Base-by-base conservation (phyloP, 1,140 invertebrate genomes). In the Antheraea pernyi region DNA sequence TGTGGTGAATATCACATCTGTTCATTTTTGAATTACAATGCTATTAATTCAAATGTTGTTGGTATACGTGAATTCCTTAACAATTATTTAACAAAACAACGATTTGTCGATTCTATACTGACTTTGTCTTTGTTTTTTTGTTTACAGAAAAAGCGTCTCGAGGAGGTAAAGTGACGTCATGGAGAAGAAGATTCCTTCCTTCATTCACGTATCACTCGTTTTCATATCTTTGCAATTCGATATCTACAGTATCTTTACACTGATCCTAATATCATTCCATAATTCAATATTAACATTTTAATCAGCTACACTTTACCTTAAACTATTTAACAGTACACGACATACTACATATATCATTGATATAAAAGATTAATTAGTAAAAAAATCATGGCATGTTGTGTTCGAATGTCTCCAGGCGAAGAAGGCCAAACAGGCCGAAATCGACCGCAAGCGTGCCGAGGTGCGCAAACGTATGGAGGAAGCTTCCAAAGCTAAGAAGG, bases 391-490 rank as follows among this genome's bases (percentile, higher is more conserved):
- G 0, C 39, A 42, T 30, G 39, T 79, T 73, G 65, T 76, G 72
- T 62, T 86, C 74, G 68, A 80, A 71, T 85, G 72, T 91, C 72
- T 88, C 71, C 83, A 97, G 96, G 96, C 96, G 95, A 97, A 97
- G 95, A 98, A 97, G 95, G 97, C 95, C 94, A 98, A 98, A 94
- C 97, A 98, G 94, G 95, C 96, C 89, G 97, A 98, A 91, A 98
- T 98, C 91, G 97, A 98, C 94, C 96, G 97, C 94, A 98, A 98
- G 94, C 97, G 97, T 93, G 97, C 97, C 86, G 97, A 99, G 93
- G 97, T 98, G 92, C 96, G 98, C 92, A 97, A 97, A 94, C 97
- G 98, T 88, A 97, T 99, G 94, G 98, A 98, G 93, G 97, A 98
- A 92, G 97, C 97, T 91, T 98, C 97, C 91, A 97, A 97, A 91